Evolutionary conservation across 2,113 vertebrate species (phyloP).

Genomic region (Bambusicola thoracicus): DNA sequence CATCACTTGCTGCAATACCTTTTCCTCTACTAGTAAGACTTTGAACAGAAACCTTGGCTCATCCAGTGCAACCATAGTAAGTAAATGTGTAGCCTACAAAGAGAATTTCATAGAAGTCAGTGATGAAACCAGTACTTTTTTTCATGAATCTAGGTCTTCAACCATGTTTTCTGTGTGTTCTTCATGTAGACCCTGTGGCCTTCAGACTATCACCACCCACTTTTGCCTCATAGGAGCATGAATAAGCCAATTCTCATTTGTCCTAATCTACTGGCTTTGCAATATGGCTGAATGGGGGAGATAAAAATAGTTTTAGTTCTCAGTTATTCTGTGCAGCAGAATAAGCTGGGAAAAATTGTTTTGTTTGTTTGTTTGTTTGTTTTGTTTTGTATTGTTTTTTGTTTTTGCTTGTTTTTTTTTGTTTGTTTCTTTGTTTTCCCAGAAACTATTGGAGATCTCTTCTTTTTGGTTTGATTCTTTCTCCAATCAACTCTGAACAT

Average conservation of each 20-base stretch:
- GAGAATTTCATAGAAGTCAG: neutral
- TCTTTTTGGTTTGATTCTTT: neutral
- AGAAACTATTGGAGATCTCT: neutral
- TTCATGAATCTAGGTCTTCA: neutral
- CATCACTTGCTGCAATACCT: neutral
- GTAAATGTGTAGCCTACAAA: neutral
- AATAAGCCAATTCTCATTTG: neutral
- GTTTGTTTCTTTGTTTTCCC: too few relatives aligned
- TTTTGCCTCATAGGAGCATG: neutral
- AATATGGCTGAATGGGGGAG: neutral
- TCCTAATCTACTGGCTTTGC: neutral
- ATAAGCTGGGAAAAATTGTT: neutral
- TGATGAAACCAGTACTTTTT: neutral
- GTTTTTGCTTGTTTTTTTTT: too few relatives aligned
- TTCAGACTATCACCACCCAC: neutral
- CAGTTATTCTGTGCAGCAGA: neutral
- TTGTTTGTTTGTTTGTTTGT: too few relatives aligned
- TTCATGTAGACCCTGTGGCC: neutral
- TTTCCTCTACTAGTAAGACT: neutral
- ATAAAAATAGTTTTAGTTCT: neutral
- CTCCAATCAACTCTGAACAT: neutral
- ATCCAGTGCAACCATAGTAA: accelerated
- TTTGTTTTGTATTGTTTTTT: too few relatives aligned
- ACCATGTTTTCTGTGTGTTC: neutral
- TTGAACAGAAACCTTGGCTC: neutral